phyloP scores from a whole-genome alignment of 1,140 invertebrate genomes.

The Pseudachorutes palmiensis region DNA sequence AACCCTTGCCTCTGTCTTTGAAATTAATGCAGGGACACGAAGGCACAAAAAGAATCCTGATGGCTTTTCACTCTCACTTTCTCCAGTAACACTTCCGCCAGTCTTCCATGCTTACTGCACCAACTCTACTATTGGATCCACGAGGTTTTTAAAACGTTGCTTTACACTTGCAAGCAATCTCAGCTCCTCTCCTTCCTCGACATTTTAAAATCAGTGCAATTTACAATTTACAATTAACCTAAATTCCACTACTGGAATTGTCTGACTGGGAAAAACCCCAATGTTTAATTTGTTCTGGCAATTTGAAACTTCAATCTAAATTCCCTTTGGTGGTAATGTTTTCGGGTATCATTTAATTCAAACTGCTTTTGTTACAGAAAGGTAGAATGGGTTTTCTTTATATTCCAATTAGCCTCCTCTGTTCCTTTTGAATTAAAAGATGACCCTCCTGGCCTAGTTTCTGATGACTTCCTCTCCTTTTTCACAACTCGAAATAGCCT shows the following conservation, averaged over 20 bases:
- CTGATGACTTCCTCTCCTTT: background rate
- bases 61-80: background rate
- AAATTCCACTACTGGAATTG: too few relatives aligned
- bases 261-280: background rate
- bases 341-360: background rate
- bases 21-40: conserved; percentile 6
- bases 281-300: background rate
- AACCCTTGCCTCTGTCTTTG: background rate
- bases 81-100: background rate
- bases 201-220: too few relatives aligned
- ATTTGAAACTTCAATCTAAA: background rate
- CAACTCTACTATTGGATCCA: too few relatives aligned
- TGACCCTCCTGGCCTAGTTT: background rate
- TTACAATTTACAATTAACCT: too few relatives aligned
- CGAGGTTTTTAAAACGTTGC: too few relatives aligned
- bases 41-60: background rate
- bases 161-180: too few relatives aligned
- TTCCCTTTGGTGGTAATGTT: background rate
- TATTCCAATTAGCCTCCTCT: background rate
- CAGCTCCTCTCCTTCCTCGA: too few relatives aligned
- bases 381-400: background rate
- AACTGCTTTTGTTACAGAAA: background rate
- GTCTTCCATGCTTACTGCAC: too few relatives aligned
- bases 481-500: background rate
- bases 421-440: background rate